phyloP scores from a whole-genome alignment of 2,888 invertebrate species.

The Cremastobaeus sp. region DNA sequence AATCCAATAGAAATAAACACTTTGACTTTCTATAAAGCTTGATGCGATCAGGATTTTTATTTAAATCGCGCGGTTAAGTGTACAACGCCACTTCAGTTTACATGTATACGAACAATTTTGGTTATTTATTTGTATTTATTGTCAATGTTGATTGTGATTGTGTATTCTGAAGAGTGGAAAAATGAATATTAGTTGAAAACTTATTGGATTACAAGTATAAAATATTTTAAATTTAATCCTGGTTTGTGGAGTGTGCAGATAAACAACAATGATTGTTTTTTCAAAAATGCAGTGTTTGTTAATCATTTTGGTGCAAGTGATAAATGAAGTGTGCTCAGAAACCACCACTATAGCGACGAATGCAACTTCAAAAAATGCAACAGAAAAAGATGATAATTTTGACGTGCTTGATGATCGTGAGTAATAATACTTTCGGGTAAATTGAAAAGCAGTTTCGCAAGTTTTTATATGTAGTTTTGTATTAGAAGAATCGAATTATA shows the following conservation, averaged over 20 bases:
- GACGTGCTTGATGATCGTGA: slow-evolving; percentile 23
- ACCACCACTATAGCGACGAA: too few relatives aligned
- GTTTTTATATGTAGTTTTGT: too few relatives aligned
- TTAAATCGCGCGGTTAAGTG: slow-evolving; percentile 38
- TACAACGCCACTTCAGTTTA: slow-evolving; percentile 11
- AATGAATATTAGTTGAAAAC: too few relatives aligned
- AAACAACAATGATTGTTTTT: background rate
- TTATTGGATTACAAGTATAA: too few relatives aligned
- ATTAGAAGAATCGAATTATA: background rate
- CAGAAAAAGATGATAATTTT: slow-evolving; percentile 4
- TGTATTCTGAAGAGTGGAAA: too few relatives aligned
- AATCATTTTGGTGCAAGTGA: slow-evolving; percentile 20
- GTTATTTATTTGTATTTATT: slow-evolving; percentile 11
- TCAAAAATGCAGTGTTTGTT: slow-evolving; percentile 6
- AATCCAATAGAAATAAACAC: slow-evolving; percentile 71
- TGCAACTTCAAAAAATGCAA: background rate
- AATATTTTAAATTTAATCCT: too few relatives aligned
- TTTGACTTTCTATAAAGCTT: slow-evolving; percentile 73
- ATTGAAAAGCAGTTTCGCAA: too few relatives aligned
- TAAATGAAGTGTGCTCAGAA: slow-evolving; percentile 20
- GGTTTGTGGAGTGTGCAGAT: too few relatives aligned
- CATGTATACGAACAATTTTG: too few relatives aligned
- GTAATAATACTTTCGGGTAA: too few relatives aligned
- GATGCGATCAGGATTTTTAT: slow-evolving; percentile 60
- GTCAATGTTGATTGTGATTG: too few relatives aligned